Evolutionary conservation across 2,888 invertebrate species (phyloP), one percentile per base, ranked within the genome.

Genomic region (Melanargia galathea): DNA sequence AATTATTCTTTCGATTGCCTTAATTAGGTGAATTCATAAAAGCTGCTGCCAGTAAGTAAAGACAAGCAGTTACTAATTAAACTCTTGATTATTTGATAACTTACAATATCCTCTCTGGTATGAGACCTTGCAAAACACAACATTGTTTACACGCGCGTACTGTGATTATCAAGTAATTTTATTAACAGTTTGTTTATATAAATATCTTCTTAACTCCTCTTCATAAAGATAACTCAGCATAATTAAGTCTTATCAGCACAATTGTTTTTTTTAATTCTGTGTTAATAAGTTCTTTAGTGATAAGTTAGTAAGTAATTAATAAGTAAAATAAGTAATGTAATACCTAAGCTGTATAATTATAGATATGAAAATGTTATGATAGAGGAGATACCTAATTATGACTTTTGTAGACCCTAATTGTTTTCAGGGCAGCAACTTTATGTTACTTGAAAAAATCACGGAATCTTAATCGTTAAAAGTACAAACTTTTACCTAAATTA

Each of bases 401-500:
- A 13, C n/a, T 16, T 40, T 8, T 16, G 40, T 38, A 38, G 40
- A 7, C 40, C 7, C 16, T 16, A 40, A 30, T 30, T 30, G 30
- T 8, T 2, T 30, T 30, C 6, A 7, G 30, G 30, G 6, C 6
- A 1, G 30, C 30, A 30, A 7, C n/a, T n/a, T n/a, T n/a, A n/a
- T n/a, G n/a, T n/a, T n/a, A n/a, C n/a, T n/a, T n/a, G n/a, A n/a
- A n/a, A n/a, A n/a, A n/a, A n/a, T n/a, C n/a, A n/a, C n/a, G n/a
- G n/a, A n/a, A n/a, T n/a, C n/a, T n/a, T n/a, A n/a, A n/a, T n/a
- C n/a, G n/a, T n/a, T n/a, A n/a, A n/a, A n/a, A n/a, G n/a, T n/a
- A n/a, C 2, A 38, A 49, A 45, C 46, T 54, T 62, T 62, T 58
- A 24, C 58, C 33, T 16, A 54, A 57, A 55, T 54, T 35, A 43